Conservation (phyloP, 2,113 vertebrate species). For the Clinocottus analis region DNA sequence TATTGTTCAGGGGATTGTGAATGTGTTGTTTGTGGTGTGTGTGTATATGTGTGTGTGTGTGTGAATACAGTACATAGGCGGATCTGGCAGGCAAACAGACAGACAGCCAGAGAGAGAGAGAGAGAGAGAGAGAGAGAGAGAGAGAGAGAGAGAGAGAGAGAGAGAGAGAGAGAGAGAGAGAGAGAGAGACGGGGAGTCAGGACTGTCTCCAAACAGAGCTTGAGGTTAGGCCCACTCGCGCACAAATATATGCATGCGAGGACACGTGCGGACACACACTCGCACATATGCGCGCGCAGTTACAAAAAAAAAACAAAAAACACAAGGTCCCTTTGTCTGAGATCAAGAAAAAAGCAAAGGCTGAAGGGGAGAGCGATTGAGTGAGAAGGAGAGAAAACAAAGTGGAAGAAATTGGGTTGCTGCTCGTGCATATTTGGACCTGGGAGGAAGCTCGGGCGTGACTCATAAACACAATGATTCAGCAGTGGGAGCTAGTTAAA, state of each 20-base stretch:
- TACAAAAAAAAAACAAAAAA: too few species aligned
- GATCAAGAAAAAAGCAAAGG: conserved; percentile 50
- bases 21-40: conserved; percentile 35
- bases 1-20: conserved; percentile 46
- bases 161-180: too few species aligned
- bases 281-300: conserved; percentile 14
- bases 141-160: too few species aligned
- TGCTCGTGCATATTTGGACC: conserved; percentile 61
- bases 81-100: conserved; percentile 60
- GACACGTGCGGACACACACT: conserved; percentile 59
- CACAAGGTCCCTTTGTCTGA: conserved; percentile 74
- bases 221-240: conserved; percentile 65
- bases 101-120: conserved; percentile 29
- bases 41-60: conserved; percentile 18
- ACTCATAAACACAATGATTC: conserved; percentile 73
- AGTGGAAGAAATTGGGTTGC: conserved; percentile 42
- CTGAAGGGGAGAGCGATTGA: conserved; percentile 29
- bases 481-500: conserved; percentile 69
- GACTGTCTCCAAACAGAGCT: conserved; percentile 69
- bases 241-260: conserved; percentile 67
- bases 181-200: conserved; percentile 39
- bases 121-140: conserved; percentile 41
- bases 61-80: conserved; percentile 42
- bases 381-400: conserved; percentile 30
- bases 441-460: conserved; percentile 69